Evolutionary conservation across 2,113 vertebrate species (phyloP), one percentile per base, ranked within the genome.

Genomic region (Otocyon megalotis): DNA sequence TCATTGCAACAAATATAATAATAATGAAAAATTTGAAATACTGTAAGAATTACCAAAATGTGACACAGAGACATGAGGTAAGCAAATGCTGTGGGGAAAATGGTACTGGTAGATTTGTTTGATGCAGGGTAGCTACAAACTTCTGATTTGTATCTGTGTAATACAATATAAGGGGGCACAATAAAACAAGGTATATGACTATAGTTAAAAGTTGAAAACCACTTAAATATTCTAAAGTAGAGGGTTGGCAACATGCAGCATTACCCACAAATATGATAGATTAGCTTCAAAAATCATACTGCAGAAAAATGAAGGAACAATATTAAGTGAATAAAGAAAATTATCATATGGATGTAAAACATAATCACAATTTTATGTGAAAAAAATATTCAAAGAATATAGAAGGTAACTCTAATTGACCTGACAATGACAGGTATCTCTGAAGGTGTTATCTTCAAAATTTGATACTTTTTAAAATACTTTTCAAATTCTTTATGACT

Each of bases 321-420:
- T 71, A 86, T 74, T 71, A 92, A 63, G 37, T 82, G 17, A 74
- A 82, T 56, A 74, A 88, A 91, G 65, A 32, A 95, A 63, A 83
- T 77, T 58, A 71, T 4, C 82, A 69, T 83, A 35, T 32, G 15
- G 53, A 72, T 26, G 69, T 54, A 32, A 1, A 86, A 20, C 32
- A 83, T 12, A 77, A 56, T 76, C n/a, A 80, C 1, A 67, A 17
- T 62, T 79, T 93, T 79, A 17, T 37, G 5, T 91, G 84, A 82
- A 43, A 88, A 85, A 32, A 79, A 69, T 10, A 53, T 85, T 77
- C 69, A 86, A 65, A 72, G 56, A 72, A 72, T 88, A 65, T n/a
- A 28, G 43, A 50, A 85, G 53, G 26, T 54, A 58, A 79, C 35
- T n/a, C 22, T 37, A 26, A 10, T 48, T 71, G 22, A 48, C 2